Base-by-base conservation (phyloP, 2,888 invertebrate genomes). In the Dastarcus helophoroides region DNA sequence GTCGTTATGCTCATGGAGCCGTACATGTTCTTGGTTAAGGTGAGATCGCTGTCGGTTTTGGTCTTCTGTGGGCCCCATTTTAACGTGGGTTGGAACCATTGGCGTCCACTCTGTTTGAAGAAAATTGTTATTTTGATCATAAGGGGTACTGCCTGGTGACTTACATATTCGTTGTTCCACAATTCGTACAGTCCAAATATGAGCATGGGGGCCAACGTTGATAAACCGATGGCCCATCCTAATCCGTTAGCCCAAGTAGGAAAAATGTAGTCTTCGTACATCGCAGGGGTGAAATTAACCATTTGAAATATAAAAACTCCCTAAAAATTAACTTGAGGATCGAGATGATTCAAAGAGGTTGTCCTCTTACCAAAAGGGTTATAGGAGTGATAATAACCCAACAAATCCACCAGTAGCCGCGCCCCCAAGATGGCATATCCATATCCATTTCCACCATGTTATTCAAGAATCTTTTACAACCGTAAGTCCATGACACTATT, bases 331-430 rank as follows among this genome's bases (percentile, higher is more conserved):
- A 11, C 8, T n/a, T n/a, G n/a, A n/a, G n/a, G n/a, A n/a, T n/a
- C n/a, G n/a, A n/a, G n/a, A n/a, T n/a, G n/a, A n/a, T n/a, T n/a
- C n/a, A 7, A 13, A 15, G n/a, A n/a, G 22, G n/a, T 8, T n/a
- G n/a, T n/a, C n/a, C n/a, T n/a, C 76, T 73, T 63, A 86, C 85
- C 51, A 81, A 21, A 37, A 82, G 71, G 14, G 73, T 68, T 9
- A 72, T 22, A 2, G 88, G 88, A 8, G 80, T 73, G 2, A 80
- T 55, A 32, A 76, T 63, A 13, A 71, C 69, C 84, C 84, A 88
- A 23, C 73, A 69, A 11, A 68, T 47, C 59, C 71, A 75, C 88
- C 88, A 88, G 48, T 79, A 79, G 37, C 62, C 62, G 19, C 64
- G 59, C 3, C 73, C 62, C 1, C 70, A 55, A 33, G 63, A 67